These are phyloP conservation scores for Rhombomys opimus DNA, from an alignment of 2,113 vertebrate genomes.

Conservation along the genomic window DNA sequence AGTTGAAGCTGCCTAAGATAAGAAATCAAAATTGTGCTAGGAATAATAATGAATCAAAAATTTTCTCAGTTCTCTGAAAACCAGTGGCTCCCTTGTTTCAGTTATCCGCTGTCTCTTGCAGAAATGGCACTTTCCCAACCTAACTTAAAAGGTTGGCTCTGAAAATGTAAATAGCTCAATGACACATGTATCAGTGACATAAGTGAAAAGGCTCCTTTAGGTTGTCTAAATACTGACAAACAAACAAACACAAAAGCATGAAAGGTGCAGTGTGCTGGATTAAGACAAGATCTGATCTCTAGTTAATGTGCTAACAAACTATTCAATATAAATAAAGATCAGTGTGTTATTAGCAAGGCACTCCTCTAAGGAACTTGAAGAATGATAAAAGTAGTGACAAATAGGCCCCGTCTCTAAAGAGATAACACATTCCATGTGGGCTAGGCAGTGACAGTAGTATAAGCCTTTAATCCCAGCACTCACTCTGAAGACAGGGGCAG, in stretches of 20 bases:
- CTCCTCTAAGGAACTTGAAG: background rate
- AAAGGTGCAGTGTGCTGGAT: background rate
- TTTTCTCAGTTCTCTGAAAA: background rate
- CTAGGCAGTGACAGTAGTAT: background rate
- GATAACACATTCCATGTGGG: background rate
- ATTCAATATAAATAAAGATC: background rate
- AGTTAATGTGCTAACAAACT: background rate
- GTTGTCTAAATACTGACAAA: background rate
- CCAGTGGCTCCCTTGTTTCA: background rate
- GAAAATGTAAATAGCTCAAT: background rate
- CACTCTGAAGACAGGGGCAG: background rate
- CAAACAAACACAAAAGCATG: background rate
- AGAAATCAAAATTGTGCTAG: background rate
- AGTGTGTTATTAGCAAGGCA: background rate
- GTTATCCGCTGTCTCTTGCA: background rate
- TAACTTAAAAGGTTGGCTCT: background rate
- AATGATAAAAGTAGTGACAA: slow-evolving; percentile 3
- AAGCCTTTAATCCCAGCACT: background rate
- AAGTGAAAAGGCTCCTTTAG: background rate
- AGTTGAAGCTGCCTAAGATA: background rate
- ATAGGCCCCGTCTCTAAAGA: background rate
- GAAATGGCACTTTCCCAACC: background rate
- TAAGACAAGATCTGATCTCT: background rate
- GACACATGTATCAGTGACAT: background rate
- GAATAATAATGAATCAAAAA: background rate